phyloP scores from a whole-genome alignment of 2,888 invertebrate species.

The Leucania comma region DNA sequence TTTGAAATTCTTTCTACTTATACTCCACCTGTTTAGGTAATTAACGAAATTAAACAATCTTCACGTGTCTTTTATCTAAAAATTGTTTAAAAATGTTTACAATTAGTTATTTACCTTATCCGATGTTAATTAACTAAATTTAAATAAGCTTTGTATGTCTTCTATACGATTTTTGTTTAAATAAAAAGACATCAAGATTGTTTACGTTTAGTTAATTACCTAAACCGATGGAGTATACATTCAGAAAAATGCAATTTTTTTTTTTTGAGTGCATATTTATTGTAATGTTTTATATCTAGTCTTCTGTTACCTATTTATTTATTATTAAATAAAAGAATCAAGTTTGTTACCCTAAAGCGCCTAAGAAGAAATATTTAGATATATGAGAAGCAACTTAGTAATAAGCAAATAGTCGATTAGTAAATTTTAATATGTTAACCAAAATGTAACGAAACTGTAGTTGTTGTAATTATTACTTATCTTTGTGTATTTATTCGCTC shows the following conservation, averaged over 20 bases:
- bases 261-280: not conserved
- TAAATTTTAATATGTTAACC: conserved; percentile 61
- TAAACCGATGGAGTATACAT: too few species aligned
- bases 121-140: too few species aligned
- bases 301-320: conserved; percentile 25
- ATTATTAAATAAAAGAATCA: conserved; percentile 22
- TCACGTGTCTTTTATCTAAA: too few species aligned
- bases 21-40: too few species aligned
- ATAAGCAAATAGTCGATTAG: conserved; percentile 62
- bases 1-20: too few species aligned
- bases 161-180: too few species aligned
- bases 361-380: conserved; percentile 60
- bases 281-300: conserved; percentile 32
- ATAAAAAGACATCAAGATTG: too few species aligned
- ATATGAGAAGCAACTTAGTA: conserved; percentile 52
- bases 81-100: too few species aligned
- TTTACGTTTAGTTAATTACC: too few species aligned
- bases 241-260: not conserved
- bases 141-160: too few species aligned
- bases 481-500: conserved; percentile 52
- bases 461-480: conserved; percentile 49
- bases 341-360: conserved; percentile 55
- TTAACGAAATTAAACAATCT: too few species aligned
- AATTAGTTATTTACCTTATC: too few species aligned
- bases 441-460: conserved; percentile 60